Percentiles rank a stretch among this genome's conserved stretches.
phyloP scores from a whole-genome alignment of 2,113 vertebrate genomes.

The Sphaerodactylus townsendi region DNA sequence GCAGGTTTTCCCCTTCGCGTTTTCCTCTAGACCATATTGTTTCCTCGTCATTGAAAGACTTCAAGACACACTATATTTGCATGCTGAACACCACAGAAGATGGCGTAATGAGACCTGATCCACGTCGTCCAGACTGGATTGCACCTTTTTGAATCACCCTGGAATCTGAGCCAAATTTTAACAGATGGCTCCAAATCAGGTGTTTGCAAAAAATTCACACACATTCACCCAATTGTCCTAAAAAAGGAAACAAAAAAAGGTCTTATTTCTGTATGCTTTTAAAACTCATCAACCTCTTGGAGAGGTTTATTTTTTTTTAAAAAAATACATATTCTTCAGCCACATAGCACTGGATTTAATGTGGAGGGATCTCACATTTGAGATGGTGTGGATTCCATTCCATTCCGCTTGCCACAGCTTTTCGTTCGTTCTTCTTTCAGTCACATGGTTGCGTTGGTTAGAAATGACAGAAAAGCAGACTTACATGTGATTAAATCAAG shows the following conservation, averaged over 20 bases:
- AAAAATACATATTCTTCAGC: background rate
- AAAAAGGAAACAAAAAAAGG: slow-evolving; percentile 19
- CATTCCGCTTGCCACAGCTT: too few relatives aligned
- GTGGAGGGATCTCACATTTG: too few relatives aligned
- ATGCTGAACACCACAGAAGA: slow-evolving; percentile 60
- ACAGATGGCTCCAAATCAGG: slow-evolving; percentile 67
- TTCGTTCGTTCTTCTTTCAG: too few relatives aligned
- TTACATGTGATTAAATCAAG: too few relatives aligned
- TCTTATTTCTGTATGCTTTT: slow-evolving; percentile 45
- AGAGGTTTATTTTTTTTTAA: too few relatives aligned
- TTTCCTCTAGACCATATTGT: too few relatives aligned
- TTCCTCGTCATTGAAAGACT: slow-evolving; percentile 44
- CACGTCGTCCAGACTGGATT: slow-evolving; percentile 41
- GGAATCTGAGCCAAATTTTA: slow-evolving; percentile 45
- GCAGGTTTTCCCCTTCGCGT: too few relatives aligned
- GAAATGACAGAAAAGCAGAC: too few relatives aligned
- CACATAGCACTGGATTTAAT: background rate
- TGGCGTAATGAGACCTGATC: slow-evolving; percentile 65
- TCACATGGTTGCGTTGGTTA: too few relatives aligned
- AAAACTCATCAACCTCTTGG: slow-evolving; percentile 26
- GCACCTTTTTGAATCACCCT: slow-evolving; percentile 53
- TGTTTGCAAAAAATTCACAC: slow-evolving; percentile 48
- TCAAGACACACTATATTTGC: slow-evolving; percentile 64
- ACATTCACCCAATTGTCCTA: background rate
- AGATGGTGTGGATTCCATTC: too few relatives aligned